A percentile compares a stretch with the other conserved stretches of the same genome.
Conservation (phyloP, 2,797 vertebrate species). For the Myotis findleyi region DNA sequence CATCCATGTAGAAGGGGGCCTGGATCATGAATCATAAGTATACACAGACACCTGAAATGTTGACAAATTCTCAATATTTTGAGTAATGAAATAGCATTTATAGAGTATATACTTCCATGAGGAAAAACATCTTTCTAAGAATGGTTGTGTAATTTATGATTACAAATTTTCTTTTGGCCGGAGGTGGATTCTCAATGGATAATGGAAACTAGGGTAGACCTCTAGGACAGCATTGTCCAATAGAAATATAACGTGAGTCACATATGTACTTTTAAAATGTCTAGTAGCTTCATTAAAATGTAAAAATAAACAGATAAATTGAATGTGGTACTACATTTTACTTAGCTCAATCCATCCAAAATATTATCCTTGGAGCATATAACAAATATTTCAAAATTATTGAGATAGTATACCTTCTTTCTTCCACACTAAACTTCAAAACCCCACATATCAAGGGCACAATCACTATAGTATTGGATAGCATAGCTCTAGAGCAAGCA, state of each 20-base stretch:
- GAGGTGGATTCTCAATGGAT: constrained; percentile 2
- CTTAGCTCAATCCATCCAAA: neutral
- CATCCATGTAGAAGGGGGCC: constrained; percentile 24
- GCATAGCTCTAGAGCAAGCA: neutral
- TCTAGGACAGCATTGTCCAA: neutral
- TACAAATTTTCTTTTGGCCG: constrained; percentile 10
- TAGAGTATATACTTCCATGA: constrained; percentile 6
- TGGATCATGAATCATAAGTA: constrained; percentile 34
- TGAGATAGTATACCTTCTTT: neutral
- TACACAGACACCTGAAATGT: constrained; percentile 22
- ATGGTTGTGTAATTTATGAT: constrained; percentile 30
- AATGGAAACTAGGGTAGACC: neutral
- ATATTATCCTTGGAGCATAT: neutral
- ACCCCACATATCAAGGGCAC: neutral
- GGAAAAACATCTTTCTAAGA: neutral
- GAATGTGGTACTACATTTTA: neutral
- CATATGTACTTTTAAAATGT: constrained; percentile 7
- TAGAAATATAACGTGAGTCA: neutral
- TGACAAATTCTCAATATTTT: constrained; percentile 62
- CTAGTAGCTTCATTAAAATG: constrained; percentile 34
- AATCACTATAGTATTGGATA: neutral
- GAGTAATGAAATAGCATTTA: constrained; percentile 35
- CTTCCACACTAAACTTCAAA: constrained; percentile 27
- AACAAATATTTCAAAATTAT: neutral
- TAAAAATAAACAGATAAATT: constrained; percentile 17